These are phyloP conservation scores for Conus betulinus DNA, from an alignment of 1,140 invertebrate species.

Conservation along the genomic window DNA sequence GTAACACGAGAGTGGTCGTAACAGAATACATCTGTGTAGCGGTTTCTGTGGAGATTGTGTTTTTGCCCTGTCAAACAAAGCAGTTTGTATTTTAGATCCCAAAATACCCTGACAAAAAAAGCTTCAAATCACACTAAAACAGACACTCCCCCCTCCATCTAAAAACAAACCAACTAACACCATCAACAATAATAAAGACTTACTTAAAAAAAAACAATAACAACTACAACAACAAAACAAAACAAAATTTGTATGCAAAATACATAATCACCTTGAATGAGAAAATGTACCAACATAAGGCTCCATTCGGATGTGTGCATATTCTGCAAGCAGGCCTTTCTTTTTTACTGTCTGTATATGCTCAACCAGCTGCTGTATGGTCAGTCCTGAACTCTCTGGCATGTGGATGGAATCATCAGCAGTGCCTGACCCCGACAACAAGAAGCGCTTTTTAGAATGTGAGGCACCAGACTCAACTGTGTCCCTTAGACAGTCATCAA, in stretches of 20 bases:
- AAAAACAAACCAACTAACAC: too few relatives aligned
- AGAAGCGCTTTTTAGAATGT: slow-evolving; percentile 61
- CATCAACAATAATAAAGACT: too few relatives aligned
- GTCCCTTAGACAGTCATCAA: slow-evolving; percentile 36
- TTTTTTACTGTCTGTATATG: slow-evolving; percentile 85
- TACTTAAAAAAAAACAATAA: too few relatives aligned
- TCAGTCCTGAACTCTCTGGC: slow-evolving; percentile 77
- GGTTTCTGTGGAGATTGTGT: slow-evolving; percentile 92
- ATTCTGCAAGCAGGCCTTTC: slow-evolving; percentile 87
- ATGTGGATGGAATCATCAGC: slow-evolving; percentile 70
- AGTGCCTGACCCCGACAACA: slow-evolving; percentile 54
- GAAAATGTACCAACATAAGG: slow-evolving; percentile 85
- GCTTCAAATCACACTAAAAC: too few relatives aligned
- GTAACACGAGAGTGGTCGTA: slow-evolving; percentile 95
- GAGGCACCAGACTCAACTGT: slow-evolving; percentile 38
- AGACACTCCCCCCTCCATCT: too few relatives aligned
- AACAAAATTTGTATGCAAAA: slow-evolving; percentile 24
- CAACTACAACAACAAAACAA: too few relatives aligned
- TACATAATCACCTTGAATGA: slow-evolving; percentile 69
- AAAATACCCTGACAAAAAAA: too few relatives aligned
- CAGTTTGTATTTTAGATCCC: too few relatives aligned
- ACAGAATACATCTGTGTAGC: slow-evolving; percentile 97
- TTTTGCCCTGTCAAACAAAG: slow-evolving; percentile 75
- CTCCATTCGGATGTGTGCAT: slow-evolving; percentile 87
- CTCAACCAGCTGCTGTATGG: slow-evolving; percentile 86